Conservation (phyloP, 2,888 invertebrate genomes). For the Carcina quercana region DNA sequence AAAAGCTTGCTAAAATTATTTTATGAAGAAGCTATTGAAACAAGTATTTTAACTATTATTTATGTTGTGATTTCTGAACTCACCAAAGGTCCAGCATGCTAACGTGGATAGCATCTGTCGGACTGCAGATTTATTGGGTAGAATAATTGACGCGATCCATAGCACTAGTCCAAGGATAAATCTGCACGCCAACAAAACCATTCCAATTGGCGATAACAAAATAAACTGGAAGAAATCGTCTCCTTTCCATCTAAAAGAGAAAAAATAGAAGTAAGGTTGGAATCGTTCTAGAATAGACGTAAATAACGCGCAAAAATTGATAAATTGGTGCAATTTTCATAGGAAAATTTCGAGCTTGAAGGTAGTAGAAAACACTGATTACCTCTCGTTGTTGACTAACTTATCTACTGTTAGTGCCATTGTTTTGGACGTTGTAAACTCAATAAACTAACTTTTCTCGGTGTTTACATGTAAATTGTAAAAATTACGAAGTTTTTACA, state of each 20-base stretch:
- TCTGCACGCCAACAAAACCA: slow-evolving; percentile 65
- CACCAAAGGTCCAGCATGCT: slow-evolving; percentile 76
- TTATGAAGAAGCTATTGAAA: too few species aligned
- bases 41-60: too few species aligned
- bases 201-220: slow-evolving; percentile 72
- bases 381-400: slow-evolving; percentile 64
- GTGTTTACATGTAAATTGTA: slow-evolving; percentile 23
- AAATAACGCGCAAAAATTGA: not conserved
- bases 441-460: slow-evolving; percentile 9
- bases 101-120: slow-evolving; percentile 71
- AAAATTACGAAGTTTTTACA: slow-evolving; percentile 33
- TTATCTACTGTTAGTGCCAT: slow-evolving; percentile 64
- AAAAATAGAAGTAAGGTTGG: not conserved
- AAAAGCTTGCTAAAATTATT: too few species aligned
- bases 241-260: slow-evolving; percentile 66
- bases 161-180: slow-evolving; percentile 65
- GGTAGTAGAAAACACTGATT: slow-evolving; percentile 20
- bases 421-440: slow-evolving; percentile 18
- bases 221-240: slow-evolving; percentile 66
- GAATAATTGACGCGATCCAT: slow-evolving; percentile 71
- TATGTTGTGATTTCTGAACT: slow-evolving; percentile 10
- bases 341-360: slow-evolving; percentile 28
- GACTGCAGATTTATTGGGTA: slow-evolving; percentile 72
- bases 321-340: slow-evolving; percentile 38
- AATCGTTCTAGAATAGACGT: slow-evolving; percentile 1